Percentiles rank a stretch among this genome's conserved stretches.
Evolutionary conservation across 2,113 vertebrate species (phyloP).

Genomic region (Myodes glareolus): DNA sequence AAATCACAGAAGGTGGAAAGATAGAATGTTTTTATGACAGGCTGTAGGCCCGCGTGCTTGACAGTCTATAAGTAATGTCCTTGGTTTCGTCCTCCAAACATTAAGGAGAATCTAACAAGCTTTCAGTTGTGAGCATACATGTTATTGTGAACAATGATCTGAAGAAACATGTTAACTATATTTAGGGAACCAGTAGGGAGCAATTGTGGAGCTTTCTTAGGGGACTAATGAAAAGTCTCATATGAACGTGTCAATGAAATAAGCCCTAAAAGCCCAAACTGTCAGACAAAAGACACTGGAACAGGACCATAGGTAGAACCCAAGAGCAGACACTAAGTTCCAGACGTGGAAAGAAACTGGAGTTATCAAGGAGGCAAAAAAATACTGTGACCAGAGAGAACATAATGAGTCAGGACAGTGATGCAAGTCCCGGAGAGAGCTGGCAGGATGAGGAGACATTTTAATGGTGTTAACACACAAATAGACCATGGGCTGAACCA

Average conservation of each 20-base stretch:
- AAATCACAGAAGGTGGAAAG: background rate
- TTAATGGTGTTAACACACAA: background rate
- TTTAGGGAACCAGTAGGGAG: background rate
- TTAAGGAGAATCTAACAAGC: background rate
- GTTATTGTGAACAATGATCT: background rate
- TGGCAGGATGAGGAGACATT: background rate
- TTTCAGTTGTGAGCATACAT: background rate
- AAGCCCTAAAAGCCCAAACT: background rate
- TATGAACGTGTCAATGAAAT: background rate
- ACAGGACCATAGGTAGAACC: background rate
- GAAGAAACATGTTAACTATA: background rate
- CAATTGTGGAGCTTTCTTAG: background rate
- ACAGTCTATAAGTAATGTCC: background rate
- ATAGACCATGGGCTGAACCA: background rate
- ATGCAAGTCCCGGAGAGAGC: fast-evolving
- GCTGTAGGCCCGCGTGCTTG: background rate
- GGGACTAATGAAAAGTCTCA: background rate
- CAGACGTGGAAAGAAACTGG: background rate
- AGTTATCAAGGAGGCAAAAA: background rate
- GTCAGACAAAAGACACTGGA: background rate
- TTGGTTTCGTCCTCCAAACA: slow-evolving; percentile 12
- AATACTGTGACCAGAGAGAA: background rate
- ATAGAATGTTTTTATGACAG: background rate
- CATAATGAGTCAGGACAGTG: fast-evolving
- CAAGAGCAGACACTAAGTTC: background rate